Evolutionary conservation across 2,888 invertebrate genomes (phyloP).

Genomic region (Sinotaia quadrata): DNA sequence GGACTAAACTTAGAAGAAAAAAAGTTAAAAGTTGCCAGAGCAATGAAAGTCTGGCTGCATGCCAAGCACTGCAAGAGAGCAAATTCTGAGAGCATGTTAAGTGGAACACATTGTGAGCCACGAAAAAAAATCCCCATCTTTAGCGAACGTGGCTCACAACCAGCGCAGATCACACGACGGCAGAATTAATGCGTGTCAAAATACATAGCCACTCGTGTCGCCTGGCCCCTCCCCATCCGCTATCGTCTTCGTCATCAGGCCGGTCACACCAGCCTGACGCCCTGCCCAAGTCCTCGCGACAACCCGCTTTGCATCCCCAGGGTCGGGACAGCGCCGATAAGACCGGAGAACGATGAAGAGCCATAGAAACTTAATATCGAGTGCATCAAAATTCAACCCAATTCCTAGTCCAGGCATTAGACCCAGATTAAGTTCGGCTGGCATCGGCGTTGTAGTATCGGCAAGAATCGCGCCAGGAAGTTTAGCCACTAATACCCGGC

Average conservation of each 20-base stretch:
- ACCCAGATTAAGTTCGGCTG: conserved; percentile 38
- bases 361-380: conserved; percentile 57
- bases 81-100: too few species aligned
- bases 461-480: conserved; percentile 34
- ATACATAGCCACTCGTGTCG: conserved; percentile 25
- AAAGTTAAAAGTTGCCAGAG: too few species aligned
- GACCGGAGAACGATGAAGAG: conserved; percentile 43
- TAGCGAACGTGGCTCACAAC: too few species aligned
- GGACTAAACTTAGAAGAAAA: too few species aligned
- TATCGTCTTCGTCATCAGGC: conserved; percentile 34
- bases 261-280: conserved; percentile 29
- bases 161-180: too few species aligned
- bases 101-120: too few species aligned
- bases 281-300: conserved; percentile 19
- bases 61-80: too few species aligned
- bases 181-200: neutral
- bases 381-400: conserved; percentile 57
- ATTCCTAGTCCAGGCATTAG: conserved; percentile 45
- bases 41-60: too few species aligned
- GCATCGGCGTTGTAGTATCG: conserved; percentile 34
- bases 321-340: conserved; percentile 38
- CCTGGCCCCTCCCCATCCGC: conserved; percentile 17
- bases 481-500: conserved; percentile 49
- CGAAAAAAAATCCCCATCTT: too few species aligned
- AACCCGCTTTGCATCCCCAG: conserved; percentile 32